These are phyloP conservation scores for Nothura maculosa DNA, from an alignment of 2,797 vertebrate genomes.

Conservation along the genomic window DNA sequence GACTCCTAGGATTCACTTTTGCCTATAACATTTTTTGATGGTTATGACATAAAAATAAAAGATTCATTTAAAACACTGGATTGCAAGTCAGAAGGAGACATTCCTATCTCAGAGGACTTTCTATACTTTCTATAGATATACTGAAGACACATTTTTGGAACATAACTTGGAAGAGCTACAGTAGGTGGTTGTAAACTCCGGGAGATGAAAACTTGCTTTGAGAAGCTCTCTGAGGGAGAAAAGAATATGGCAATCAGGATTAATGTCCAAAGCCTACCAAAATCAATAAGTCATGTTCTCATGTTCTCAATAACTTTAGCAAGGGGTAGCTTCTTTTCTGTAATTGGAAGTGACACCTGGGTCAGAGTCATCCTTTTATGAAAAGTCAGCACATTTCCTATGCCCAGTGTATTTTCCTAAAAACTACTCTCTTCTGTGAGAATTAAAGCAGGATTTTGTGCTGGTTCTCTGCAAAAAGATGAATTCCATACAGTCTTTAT, in stretches of 20 bases:
- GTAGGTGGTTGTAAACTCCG: neutral
- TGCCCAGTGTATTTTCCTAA: neutral
- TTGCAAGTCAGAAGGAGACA: conserved; percentile 14
- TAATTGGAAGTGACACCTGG: neutral
- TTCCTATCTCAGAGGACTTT: neutral
- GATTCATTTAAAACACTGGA: neutral
- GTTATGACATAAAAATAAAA: conserved; percentile 52
- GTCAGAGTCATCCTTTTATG: neutral
- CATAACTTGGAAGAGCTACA: neutral
- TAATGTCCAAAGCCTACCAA: neutral
- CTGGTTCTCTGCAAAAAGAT: neutral
- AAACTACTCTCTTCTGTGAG: neutral
- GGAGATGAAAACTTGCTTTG: neutral
- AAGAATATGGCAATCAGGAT: neutral
- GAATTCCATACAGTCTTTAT: neutral
- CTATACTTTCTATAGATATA: neutral
- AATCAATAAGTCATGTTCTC: neutral
- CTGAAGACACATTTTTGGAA: neutral
- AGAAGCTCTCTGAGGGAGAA: neutral
- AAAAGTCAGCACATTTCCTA: neutral
- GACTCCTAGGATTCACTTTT: conserved; percentile 43
- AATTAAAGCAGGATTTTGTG: neutral
- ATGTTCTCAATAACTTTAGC: neutral
- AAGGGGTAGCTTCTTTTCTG: neutral
- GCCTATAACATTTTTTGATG: conserved; percentile 33